phyloP scores from a whole-genome alignment of 2,888 invertebrate genomes.

The Mellilla xanthometata region DNA sequence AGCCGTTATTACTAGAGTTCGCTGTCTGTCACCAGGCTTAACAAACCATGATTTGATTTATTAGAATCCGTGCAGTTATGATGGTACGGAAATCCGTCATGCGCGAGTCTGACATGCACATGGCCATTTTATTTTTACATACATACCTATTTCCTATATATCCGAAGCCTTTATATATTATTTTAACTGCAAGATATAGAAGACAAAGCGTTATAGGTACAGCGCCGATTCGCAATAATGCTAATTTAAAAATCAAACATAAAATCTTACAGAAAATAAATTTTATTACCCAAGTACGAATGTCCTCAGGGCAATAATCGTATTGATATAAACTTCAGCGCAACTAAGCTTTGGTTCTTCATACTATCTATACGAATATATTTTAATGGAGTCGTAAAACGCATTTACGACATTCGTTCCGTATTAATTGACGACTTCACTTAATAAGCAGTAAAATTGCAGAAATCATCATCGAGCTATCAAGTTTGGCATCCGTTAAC shows the following conservation, averaged over 20 bases:
- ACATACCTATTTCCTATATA: too few species aligned
- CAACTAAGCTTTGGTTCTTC: conserved; percentile 34
- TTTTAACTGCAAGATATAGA: too few species aligned
- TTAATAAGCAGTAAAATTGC: conserved; percentile 14
- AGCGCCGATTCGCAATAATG: conserved; percentile 14
- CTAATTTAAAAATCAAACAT: conserved; percentile 13
- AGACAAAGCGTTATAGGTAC: too few species aligned
- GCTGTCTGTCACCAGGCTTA: too few species aligned
- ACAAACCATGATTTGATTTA: too few species aligned
- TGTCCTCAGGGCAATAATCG: conserved; percentile 31
- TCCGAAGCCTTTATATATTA: too few species aligned
- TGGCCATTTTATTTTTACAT: too few species aligned
- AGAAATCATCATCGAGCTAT: conserved; percentile 4
- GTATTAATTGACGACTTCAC: conserved; percentile 1
- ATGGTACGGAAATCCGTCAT: too few species aligned
- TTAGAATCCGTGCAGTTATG: too few species aligned
- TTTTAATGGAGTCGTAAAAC: conserved; percentile 40
- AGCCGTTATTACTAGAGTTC: too few species aligned
- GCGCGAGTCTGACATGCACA: too few species aligned
- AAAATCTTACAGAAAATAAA: conserved; percentile 39
- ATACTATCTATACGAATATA: conserved; percentile 29
- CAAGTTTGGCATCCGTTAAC: too few species aligned
- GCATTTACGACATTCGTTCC: conserved; percentile 26
- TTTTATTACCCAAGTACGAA: conserved; percentile 23
- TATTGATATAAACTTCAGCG: conserved; percentile 31